Evolutionary conservation across 2,888 invertebrate species (phyloP).

Genomic region (Pseudococcus viburni): DNA sequence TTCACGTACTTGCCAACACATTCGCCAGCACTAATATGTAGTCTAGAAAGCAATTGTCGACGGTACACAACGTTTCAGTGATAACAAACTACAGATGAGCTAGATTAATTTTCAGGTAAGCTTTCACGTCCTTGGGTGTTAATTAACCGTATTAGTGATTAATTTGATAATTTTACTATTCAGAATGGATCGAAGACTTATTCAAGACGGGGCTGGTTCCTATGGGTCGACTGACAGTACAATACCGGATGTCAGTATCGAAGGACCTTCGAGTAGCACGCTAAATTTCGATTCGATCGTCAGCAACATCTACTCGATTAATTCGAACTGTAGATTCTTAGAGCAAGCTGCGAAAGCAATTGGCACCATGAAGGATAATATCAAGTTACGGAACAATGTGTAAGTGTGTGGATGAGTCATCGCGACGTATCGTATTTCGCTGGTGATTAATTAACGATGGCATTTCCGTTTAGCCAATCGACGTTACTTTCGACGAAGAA

Average conservation of each 20-base stretch:
- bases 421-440: neutral
- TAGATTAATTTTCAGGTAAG: conserved; percentile 26
- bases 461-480: conserved; percentile 52
- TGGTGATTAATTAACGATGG: conserved; percentile 19
- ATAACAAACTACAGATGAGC: neutral
- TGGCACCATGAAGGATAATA: conserved; percentile 62
- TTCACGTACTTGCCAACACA: conserved; percentile 32
- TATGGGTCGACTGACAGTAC: conserved; percentile 60
- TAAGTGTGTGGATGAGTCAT: conserved; percentile 42
- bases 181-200: conserved; percentile 60
- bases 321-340: conserved; percentile 58
- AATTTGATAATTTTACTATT: neutral
- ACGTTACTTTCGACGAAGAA: conserved; percentile 49
- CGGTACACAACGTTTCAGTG: conserved; percentile 17
- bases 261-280: conserved; percentile 48
- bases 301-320: conserved; percentile 50
- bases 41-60: neutral
- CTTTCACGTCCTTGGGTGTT: neutral
- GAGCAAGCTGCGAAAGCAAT: conserved; percentile 63
- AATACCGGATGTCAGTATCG: conserved; percentile 31
- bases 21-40: neutral
- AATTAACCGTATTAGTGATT: neutral
- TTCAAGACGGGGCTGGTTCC: conserved; percentile 55
- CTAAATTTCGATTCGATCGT: conserved; percentile 23
- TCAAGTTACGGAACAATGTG: conserved; percentile 58